These are phyloP conservation scores for Erebia palarica DNA, from an alignment of 2,888 invertebrate species.

Conservation along the genomic window DNA sequence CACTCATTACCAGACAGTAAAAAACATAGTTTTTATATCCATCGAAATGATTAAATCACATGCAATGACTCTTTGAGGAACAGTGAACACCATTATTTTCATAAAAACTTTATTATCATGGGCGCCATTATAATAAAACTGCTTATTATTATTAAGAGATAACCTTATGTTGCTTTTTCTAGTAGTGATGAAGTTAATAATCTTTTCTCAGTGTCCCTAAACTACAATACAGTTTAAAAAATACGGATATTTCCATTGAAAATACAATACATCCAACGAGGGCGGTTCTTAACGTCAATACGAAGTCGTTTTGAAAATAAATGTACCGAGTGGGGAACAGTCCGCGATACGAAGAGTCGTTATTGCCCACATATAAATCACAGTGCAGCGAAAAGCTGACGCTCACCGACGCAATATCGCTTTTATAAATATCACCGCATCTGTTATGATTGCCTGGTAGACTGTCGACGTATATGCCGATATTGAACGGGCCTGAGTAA, in stretches of 20 bases:
- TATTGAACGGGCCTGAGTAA: slow-evolving; percentile 4
- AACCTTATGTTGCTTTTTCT: no score
- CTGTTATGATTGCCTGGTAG: slow-evolving; percentile 21
- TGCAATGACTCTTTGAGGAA: no score
- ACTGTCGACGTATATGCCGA: slow-evolving; percentile 6
- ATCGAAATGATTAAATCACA: no score
- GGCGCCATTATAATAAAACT: no score
- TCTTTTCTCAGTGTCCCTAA: no score
- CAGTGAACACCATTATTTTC: no score
- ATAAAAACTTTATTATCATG: no score
- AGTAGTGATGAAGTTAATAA: no score
- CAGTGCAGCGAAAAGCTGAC: slow-evolving; percentile 31
- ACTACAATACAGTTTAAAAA: neutral
- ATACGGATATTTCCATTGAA: neutral
- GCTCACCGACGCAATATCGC: slow-evolving; percentile 26
- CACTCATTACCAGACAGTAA: no score
- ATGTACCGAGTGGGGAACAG: slow-evolving; percentile 27
- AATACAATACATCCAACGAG: slow-evolving; percentile 1
- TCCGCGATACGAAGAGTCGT: slow-evolving; percentile 15
- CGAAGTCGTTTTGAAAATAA: slow-evolving; percentile 32
- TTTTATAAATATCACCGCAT: slow-evolving; percentile 21
- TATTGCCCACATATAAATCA: slow-evolving; percentile 26
- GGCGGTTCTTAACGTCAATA: neutral
- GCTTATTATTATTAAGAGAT: no score
- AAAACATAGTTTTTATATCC: no score